phyloP scores from a whole-genome alignment of 2,113 vertebrate species.

The Lagenorhynchus albirostris region DNA sequence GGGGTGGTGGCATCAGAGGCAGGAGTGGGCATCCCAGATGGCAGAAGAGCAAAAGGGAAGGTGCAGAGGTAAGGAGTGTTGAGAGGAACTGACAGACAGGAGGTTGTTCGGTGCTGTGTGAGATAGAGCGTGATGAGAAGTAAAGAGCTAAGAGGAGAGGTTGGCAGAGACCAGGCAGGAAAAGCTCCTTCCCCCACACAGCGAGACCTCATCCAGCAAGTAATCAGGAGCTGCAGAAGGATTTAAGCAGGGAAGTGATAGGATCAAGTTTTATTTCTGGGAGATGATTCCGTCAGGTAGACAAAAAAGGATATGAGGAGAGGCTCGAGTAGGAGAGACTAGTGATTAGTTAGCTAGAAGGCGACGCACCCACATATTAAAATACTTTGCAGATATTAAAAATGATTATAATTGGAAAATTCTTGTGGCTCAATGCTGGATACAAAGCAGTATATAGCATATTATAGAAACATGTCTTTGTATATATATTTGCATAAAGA shows the following conservation, averaged over 20 bases:
- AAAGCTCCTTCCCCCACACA: fast-evolving
- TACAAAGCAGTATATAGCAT: background rate
- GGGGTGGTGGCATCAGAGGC: background rate
- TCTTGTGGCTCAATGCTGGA: background rate
- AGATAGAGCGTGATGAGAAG: background rate
- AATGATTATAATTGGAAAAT: background rate
- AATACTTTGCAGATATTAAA: background rate
- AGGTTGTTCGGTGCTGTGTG: background rate
- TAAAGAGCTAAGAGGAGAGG: background rate
- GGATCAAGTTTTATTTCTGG: conserved; percentile 18
- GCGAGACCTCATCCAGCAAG: background rate
- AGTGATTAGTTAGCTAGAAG: background rate
- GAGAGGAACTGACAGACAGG: background rate
- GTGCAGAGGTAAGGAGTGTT: background rate
- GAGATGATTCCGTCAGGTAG: background rate
- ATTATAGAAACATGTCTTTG: background rate
- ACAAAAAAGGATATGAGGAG: background rate
- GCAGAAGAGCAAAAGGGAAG: background rate
- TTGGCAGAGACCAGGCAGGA: background rate
- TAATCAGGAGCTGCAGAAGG: background rate
- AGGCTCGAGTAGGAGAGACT: background rate
- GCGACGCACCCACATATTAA: background rate
- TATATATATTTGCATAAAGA: background rate
- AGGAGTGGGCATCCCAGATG: background rate
- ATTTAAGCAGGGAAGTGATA: background rate